phyloP scores from a whole-genome alignment of 2,113 vertebrate genomes.

The Herpailurus yagouaroundi region DNA sequence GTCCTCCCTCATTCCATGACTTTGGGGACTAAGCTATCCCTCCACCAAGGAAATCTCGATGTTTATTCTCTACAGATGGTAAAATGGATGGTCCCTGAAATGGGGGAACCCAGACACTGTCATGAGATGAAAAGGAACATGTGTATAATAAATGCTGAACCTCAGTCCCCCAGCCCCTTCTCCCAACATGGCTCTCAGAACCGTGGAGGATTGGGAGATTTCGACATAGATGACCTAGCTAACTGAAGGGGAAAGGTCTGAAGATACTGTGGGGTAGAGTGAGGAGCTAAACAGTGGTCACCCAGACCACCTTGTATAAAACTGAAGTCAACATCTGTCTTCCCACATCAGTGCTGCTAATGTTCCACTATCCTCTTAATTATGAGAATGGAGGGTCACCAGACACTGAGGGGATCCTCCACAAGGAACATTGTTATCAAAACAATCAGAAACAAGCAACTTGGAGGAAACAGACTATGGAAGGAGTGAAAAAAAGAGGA shows the following conservation, averaged over 20 bases:
- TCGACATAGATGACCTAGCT: neutral
- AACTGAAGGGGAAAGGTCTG: neutral
- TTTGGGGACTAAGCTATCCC: neutral
- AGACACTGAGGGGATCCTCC: neutral
- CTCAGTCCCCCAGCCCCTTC: rapidly evolving
- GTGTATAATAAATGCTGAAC: neutral
- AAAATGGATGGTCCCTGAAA: neutral
- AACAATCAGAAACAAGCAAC: neutral
- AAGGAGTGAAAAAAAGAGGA: neutral
- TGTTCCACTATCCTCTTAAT: neutral
- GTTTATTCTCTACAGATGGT: neutral
- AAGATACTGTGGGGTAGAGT: rapidly evolving
- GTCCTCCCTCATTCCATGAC: neutral
- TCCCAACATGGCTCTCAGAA: neutral
- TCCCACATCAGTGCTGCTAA: rapidly evolving
- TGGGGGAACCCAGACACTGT: neutral
- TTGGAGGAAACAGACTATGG: neutral
- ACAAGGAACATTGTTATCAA: neutral
- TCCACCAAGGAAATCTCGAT: neutral
- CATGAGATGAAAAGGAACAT: neutral
- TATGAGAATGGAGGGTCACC: neutral
- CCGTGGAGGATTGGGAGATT: neutral
- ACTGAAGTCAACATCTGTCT: rapidly evolving
- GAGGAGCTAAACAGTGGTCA: rapidly evolving
- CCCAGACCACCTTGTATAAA: neutral